Evolutionary conservation across 2,888 invertebrate genomes (phyloP).

Genomic region (Drosophila longiperda): DNA sequence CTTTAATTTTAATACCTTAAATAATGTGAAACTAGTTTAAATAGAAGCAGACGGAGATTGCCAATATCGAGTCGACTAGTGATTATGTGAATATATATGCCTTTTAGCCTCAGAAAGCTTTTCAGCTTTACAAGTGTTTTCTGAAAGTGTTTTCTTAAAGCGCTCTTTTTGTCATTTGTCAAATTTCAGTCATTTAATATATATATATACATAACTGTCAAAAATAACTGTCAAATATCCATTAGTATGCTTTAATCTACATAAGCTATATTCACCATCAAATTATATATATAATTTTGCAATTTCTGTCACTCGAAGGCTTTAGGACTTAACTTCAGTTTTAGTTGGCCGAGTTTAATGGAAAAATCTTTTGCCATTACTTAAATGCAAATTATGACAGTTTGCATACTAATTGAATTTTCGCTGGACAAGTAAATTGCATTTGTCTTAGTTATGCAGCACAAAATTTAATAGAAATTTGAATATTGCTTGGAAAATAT

Average conservation of each 20-base stretch:
- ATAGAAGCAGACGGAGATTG: no score
- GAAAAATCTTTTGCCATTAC: conserved; percentile 70
- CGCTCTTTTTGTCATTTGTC: neutral
- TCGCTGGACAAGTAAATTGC: conserved; percentile 32
- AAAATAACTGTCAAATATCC: neutral
- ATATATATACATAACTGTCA: neutral
- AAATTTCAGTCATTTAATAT: neutral
- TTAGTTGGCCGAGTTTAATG: conserved; percentile 52
- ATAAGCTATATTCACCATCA: neutral
- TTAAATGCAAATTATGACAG: conserved; percentile 71
- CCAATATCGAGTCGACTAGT: no score
- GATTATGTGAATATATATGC: no score
- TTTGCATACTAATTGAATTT: conserved; percentile 66
- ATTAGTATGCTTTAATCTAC: neutral
- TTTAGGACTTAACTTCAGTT: neutral
- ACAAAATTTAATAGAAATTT: conserved; percentile 16
- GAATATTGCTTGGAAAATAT: neutral
- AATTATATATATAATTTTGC: conserved; percentile 11
- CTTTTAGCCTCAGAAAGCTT: no score
- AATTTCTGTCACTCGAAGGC: conserved; percentile 20
- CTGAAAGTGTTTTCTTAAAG: no score
- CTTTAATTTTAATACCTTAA: no score
- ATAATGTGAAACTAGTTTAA: no score
- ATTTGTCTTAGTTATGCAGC: conserved; percentile 59
- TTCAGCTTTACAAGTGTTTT: no score